Base-by-base conservation (phyloP, 2,888 invertebrate genomes). In the Phaedon cochleariae region DNA sequence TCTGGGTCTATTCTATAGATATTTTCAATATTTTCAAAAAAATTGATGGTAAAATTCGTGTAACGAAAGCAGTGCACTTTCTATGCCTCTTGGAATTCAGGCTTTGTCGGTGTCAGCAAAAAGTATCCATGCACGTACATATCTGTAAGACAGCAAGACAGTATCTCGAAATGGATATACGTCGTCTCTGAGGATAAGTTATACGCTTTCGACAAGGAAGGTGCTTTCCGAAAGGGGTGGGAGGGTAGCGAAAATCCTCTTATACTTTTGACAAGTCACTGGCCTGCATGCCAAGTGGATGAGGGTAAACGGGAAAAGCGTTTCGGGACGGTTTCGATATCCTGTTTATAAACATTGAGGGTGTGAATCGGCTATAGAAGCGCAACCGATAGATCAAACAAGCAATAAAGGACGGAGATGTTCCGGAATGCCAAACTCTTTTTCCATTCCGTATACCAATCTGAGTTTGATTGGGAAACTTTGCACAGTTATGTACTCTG, bases 261-360 rank as follows among this genome's bases (percentile, higher is more conserved):
- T 69, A 67, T 67, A 69, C 58, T 69, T 64, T 58, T 65, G 69
- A 67, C 64, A 67, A 67, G 65, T 57, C 66, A 58, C 52, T 62
- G 64, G 41, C 54, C 58, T 64, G 69, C 62, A 69, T 69, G 54
- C 66, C 69, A 69, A 69, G 51, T 37, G 62, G 66, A 62, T 59
- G 52, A 61, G 57, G 57, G 53, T 61, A 52, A 34, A 34, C 10
- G 31, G 31, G 57, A 57, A 41, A 31, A 54, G 20, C 41, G 31
- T 53, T 65, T 61, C 29, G 59, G 57, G 45, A 52, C 46, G 64
- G 64, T 60, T n/a, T 65, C 64, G 60, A 41, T 37, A 34, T 18
- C 37, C 15, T 57, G 60, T 65, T 65, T 65, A 65, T 65, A 59
- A 65, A 61, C 59, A 61, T 45, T 52, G 57, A 12, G 34, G 29